Conservation (phyloP, 2,888 invertebrate species). For the Philonicus albiceps region DNA sequence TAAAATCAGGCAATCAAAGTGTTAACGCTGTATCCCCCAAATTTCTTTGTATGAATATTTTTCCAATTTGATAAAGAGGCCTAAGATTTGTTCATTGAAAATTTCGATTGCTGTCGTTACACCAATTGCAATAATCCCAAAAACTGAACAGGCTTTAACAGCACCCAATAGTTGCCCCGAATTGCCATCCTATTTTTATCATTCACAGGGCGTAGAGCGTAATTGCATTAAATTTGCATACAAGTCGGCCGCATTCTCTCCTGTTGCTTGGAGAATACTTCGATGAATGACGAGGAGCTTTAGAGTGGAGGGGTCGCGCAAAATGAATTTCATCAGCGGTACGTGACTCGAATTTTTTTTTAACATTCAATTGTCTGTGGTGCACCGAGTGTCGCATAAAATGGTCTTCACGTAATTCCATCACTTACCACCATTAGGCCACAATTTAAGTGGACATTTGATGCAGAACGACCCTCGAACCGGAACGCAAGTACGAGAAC, state of each 20-base stretch:
- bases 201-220: background rate
- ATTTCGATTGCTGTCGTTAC: background rate
- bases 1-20: too few species aligned
- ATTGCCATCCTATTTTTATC: background rate
- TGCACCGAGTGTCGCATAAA: constrained; percentile 2
- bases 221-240: constrained; percentile 24
- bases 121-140: background rate
- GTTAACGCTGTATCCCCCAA: too few species aligned
- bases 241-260: background rate
- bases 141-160: background rate
- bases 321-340: constrained; percentile 8
- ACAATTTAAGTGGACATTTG: constrained; percentile 22
- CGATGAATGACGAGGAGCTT: background rate
- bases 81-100: background rate
- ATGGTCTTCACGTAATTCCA: constrained; percentile 28
- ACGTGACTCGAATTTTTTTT: constrained; percentile 33
- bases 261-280: background rate
- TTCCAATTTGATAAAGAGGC: background rate
- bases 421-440: constrained; percentile 15
- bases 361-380: constrained; percentile 12
- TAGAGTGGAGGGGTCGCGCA: background rate
- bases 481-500: background rate
- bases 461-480: background rate
- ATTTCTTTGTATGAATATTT: too few species aligned
- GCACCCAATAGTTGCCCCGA: background rate